Evolutionary conservation across 2,113 vertebrate genomes (phyloP).

Genomic region (Hypomesus transpacificus): DNA sequence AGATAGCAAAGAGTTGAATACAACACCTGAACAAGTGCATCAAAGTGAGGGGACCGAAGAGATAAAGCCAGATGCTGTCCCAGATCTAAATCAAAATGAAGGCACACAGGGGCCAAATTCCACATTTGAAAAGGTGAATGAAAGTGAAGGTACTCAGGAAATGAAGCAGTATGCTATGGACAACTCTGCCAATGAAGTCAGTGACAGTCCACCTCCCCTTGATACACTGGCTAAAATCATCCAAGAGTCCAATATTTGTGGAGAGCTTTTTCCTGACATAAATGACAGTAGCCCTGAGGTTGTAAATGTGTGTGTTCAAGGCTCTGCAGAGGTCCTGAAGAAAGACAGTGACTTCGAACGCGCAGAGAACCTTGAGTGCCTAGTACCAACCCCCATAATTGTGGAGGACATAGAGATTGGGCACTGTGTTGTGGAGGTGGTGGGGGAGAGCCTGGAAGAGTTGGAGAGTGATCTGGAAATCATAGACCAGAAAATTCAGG

Average conservation of each 20-base stretch:
- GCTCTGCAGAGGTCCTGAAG: constrained; percentile 24
- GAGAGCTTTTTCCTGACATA: constrained; percentile 28
- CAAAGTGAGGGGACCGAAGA: too few relatives aligned
- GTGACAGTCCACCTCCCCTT: constrained; percentile 29
- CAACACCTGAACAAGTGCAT: too few relatives aligned
- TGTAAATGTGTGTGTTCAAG: constrained; percentile 28
- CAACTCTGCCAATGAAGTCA: constrained; percentile 31
- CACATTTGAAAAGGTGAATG: constrained; percentile 20
- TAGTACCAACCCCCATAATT: constrained; percentile 57
- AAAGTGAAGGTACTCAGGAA: constrained; percentile 8
- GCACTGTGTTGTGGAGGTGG: constrained; percentile 60
- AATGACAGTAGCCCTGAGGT: constrained; percentile 36
- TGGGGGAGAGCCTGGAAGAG: constrained; percentile 50
- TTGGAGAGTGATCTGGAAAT: constrained; percentile 44
- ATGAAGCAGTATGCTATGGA: constrained; percentile 22
- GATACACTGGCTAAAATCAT: constrained; percentile 43
- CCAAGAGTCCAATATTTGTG: constrained; percentile 40
- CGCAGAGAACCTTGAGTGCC: constrained; percentile 20
- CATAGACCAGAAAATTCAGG: constrained; percentile 29
- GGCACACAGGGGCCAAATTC: constrained; percentile 39
- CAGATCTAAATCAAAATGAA: constrained; percentile 25
- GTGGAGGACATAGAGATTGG: constrained; percentile 67
- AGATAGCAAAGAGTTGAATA: background rate
- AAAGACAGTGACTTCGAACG: constrained; percentile 14
- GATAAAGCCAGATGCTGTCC: background rate